Conservation (phyloP, 1,140 invertebrate genomes). For the Microplitis mediator region DNA sequence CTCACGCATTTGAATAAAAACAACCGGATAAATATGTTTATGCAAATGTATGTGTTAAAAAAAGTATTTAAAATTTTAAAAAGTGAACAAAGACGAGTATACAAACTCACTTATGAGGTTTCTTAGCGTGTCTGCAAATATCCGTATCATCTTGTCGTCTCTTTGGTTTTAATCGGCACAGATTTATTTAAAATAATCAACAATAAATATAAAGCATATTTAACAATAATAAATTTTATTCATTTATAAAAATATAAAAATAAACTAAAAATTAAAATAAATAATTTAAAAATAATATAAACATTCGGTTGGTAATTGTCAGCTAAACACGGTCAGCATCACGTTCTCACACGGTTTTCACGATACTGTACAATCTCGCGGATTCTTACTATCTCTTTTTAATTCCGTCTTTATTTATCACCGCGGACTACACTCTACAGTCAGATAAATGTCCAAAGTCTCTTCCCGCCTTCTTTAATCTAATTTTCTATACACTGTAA, state of each 20-base stretch:
- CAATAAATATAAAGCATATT: background rate
- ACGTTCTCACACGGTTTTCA: slow-evolving; percentile 31
- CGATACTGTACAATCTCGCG: slow-evolving; percentile 15
- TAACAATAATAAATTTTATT: background rate
- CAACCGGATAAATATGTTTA: too few relatives aligned
- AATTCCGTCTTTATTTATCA: background rate
- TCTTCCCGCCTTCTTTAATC: slow-evolving; percentile 15
- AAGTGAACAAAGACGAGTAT: too few relatives aligned
- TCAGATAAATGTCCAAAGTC: slow-evolving; percentile 32
- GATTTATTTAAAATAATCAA: background rate
- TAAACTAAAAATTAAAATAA: background rate
- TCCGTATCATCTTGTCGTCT: slow-evolving; percentile 48
- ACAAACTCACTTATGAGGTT: slow-evolving; percentile 56
- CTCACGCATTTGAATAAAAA: too few relatives aligned
- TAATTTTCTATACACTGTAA: too few relatives aligned
- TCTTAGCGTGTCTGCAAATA: slow-evolving; percentile 54
- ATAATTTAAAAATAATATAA: background rate
- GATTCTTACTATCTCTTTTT: background rate
- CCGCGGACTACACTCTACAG: background rate
- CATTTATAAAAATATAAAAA: slow-evolving; percentile 6
- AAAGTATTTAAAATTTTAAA: too few relatives aligned
- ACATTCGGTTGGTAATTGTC: slow-evolving; percentile 29
- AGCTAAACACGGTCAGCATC: slow-evolving; percentile 45
- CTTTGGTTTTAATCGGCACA: background rate
- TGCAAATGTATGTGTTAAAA: too few relatives aligned